A percentile compares a stretch with the other conserved stretches of the same genome.
Evolutionary conservation across 2,113 vertebrate genomes (phyloP).

Genomic region (Myotis brandtii): DNA sequence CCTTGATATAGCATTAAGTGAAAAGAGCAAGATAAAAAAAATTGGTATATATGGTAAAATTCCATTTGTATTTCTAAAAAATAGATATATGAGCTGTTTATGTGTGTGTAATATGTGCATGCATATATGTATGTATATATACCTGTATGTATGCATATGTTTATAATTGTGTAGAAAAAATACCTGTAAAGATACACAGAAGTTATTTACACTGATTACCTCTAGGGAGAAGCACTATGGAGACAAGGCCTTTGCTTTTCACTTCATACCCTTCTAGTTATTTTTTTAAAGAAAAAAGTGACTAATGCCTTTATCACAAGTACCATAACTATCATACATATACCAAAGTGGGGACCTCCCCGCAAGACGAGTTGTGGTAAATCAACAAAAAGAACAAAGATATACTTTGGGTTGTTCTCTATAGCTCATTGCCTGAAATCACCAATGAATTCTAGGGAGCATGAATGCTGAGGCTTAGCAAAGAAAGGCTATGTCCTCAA

Average conservation of each 20-base stretch:
- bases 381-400: not conserved
- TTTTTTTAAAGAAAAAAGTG: constrained; percentile 25
- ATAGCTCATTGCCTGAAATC: not conserved
- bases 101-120: not conserved
- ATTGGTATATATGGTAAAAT: not conserved
- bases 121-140: not conserved
- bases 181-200: not conserved
- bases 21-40: constrained; percentile 7
- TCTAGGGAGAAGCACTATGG: not conserved
- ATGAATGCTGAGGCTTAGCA: not conserved
- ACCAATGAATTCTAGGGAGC: not conserved
- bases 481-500: not conserved
- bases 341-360: not conserved
- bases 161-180: not conserved
- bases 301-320: not conserved
- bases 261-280: not conserved
- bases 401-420: not conserved
- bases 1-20: not conserved
- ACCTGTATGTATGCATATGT: not conserved
- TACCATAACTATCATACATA: not conserved
- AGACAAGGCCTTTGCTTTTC: not conserved
- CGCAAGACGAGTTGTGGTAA: not conserved
- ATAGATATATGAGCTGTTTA: not conserved
- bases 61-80: not conserved
- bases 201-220: not conserved